Evolutionary conservation across 2,797 vertebrate species (phyloP), one percentile per base, ranked within the genome.

Genomic region (Paramormyrops hopkinsi): DNA sequence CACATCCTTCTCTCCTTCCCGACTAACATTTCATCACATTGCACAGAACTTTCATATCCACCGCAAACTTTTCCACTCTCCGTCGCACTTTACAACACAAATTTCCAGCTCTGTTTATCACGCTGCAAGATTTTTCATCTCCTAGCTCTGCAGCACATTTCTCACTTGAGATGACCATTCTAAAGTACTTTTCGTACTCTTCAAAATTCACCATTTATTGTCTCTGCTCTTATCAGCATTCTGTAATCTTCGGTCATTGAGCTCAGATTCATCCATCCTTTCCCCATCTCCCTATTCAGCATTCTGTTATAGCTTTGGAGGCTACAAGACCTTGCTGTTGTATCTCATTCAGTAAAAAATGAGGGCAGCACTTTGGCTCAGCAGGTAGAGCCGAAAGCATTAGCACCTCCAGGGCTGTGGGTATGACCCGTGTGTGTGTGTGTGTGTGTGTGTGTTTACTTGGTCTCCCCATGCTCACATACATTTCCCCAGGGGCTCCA

Each of bases 81-180:
- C 17, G 5, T 44, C 3, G 17, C 73, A 46, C 17, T 46, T 79
- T 44, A 44, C 73, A 79, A 79, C 14, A 46, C 73, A 41, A 46
- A 79, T 79, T 46, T 79, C 73, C 37, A 79, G 17, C 73, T 44
- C 41, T 44, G 41, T 79, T 79, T 44, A 79, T 79, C 37, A 79
- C 37, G 0, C 2, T 7, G 0, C 37, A 4, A 9, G 41, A 79
- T 46, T 79, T 44, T 79, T 79, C 73, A 79, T 79, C 41, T 79
- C 17, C 19, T 37, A 9, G 73, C 17, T 46, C 17, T 46, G 73
- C 73, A n/a, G 73, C 17, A 0, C 73, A 44, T 44, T 44, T 44
- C 73, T 79, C 37, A 79, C 73, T 79, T 46, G 73, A 79, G 73
- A n/a, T 41, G 41, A 79, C 73, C 73, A n/a, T 79, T 79, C 73